Conservation (phyloP, 1,140 invertebrate species). For the Diabrotica undecimpunctata region DNA sequence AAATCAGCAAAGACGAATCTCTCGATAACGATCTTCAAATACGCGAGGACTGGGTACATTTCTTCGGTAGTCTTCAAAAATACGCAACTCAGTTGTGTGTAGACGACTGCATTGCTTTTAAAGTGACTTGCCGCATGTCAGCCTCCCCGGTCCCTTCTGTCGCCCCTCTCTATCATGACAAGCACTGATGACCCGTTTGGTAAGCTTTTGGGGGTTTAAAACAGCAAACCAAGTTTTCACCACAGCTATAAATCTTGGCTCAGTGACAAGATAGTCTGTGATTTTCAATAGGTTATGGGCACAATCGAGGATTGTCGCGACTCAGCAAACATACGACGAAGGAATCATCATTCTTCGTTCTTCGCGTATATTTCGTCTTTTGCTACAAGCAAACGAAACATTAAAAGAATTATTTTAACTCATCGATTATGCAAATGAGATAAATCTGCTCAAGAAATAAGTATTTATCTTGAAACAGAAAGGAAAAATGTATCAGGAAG, state of each 20-base stretch:
- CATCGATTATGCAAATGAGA: too few relatives aligned
- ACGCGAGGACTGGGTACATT: neutral
- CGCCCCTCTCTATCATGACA: constrained; percentile 13
- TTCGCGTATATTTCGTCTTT: too few relatives aligned
- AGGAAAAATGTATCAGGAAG: too few relatives aligned
- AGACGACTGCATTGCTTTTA: constrained; percentile 21
- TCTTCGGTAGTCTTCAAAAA: constrained; percentile 1
- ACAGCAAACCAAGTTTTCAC: constrained; percentile 43
- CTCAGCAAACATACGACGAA: too few relatives aligned
- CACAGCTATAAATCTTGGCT: constrained; percentile 42
- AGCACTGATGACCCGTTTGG: constrained; percentile 33
- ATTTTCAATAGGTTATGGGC: constrained; percentile 24
- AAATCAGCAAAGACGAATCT: neutral
- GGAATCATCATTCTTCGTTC: too few relatives aligned
- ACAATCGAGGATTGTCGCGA: neutral
- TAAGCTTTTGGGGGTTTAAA: constrained; percentile 37
- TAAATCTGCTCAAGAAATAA: too few relatives aligned
- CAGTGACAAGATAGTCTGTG: constrained; percentile 20
- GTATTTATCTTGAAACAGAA: too few relatives aligned
- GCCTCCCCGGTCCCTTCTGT: constrained; percentile 9
- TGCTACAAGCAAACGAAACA: too few relatives aligned
- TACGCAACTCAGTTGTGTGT: neutral
- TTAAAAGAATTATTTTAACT: too few relatives aligned
- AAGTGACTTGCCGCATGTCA: constrained; percentile 31
- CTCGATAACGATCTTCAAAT: neutral